Evolutionary conservation across 1,140 invertebrate species (phyloP), one percentile per base, ranked within the genome.

Genomic region (Sitophilus oryzae): DNA sequence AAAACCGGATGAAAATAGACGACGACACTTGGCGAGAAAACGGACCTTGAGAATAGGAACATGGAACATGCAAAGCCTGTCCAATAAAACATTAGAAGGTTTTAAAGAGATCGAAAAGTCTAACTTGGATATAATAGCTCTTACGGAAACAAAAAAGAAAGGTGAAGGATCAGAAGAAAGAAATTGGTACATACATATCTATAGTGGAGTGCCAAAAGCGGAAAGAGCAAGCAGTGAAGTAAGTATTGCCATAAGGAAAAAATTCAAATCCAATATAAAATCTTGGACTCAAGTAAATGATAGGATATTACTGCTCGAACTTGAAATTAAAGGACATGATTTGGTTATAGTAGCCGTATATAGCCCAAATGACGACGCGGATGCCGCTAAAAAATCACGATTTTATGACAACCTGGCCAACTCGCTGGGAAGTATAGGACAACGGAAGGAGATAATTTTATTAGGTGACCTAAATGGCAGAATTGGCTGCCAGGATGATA

Each of bases 71-170:
- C 19, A 25, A 46, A 18, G 23, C 4, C 22, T 46, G 9, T 2
- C 6, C 3, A 5, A n/a, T 18, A n/a, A 48, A 2, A 36, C 15
- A 34, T 18, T n/a, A n/a, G n/a, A n/a, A n/a, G n/a, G n/a, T n/a
- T n/a, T n/a, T n/a, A n/a, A n/a, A n/a, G 52, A 55, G 15, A 18
- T 55, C 8, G 30, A 34, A 15, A 40, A 30, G n/a, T 11, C 22
- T 5, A 44, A 50, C 19, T 41, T 56, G 14, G 22, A 42, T 25
- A 20, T 56, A 3, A 21, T 38, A 38, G 36, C 20, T 11, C 15
- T 55, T 2, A 50, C 46, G 6, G 46, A 56, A 41, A 56, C 46
- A 10, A 56, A 50, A 20, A 50, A 56, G 40, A 56, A 56, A 43
- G 46, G 46, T 14, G 9, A 41, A 14, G 37, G 53, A 25, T 23